Evolutionary conservation across 2,888 invertebrate species (phyloP).

Genomic region (Trypoxylon attenuatum): DNA sequence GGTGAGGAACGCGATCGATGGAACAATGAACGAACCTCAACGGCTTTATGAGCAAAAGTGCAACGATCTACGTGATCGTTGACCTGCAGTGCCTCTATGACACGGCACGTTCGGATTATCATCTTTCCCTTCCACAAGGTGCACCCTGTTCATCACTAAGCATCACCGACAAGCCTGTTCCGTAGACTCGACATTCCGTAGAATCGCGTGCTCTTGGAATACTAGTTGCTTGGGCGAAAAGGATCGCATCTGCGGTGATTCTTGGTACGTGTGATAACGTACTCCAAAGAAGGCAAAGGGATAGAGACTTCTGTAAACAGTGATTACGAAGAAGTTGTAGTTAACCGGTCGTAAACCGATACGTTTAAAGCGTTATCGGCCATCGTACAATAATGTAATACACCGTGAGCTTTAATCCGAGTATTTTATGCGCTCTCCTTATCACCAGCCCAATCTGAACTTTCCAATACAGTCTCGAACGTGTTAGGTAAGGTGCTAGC

Average conservation of each 20-base stretch:
- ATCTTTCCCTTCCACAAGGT: conserved; percentile 27
- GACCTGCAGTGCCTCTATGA: conserved; percentile 15
- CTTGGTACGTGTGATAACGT: not conserved
- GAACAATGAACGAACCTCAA: conserved; percentile 33
- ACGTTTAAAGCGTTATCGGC: too few species aligned
- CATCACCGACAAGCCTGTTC: not conserved
- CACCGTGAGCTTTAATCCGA: too few species aligned
- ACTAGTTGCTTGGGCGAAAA: not conserved
- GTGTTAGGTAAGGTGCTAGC: too few species aligned
- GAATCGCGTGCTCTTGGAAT: too few species aligned
- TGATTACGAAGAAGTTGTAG: not conserved
- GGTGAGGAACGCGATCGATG: conserved; percentile 15
- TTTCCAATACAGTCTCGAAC: too few species aligned
- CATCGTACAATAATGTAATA: too few species aligned
- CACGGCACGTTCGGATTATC: conserved; percentile 39
- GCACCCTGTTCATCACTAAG: conserved; percentile 4
- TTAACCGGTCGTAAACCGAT: not conserved
- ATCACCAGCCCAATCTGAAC: too few species aligned
- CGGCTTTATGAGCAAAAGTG: conserved; percentile 23
- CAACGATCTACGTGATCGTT: conserved; percentile 44
- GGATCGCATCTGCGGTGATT: not conserved
- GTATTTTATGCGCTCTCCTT: too few species aligned
- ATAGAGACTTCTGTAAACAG: not conserved
- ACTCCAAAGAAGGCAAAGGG: not conserved
- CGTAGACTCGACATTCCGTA: too few species aligned